A percentile compares a stretch with the other conserved stretches of the same genome.
Evolutionary conservation across 2,888 invertebrate species (phyloP).

Genomic region (Patella depressa): DNA sequence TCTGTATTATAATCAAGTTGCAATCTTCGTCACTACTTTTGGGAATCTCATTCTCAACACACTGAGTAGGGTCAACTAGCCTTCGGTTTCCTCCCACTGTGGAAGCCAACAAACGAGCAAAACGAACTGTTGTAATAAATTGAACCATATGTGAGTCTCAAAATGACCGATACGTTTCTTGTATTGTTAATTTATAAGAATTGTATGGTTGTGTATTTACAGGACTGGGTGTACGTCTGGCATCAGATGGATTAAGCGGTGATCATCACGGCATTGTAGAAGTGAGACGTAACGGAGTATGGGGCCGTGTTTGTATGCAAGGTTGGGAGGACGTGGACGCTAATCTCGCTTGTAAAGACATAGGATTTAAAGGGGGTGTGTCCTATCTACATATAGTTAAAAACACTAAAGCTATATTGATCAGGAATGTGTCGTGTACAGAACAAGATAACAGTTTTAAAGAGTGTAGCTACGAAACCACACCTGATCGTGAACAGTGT

Average conservation of each 20-base stretch:
- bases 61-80: too few species aligned
- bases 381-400: slow-evolving; percentile 60
- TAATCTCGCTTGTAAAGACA: slow-evolving; percentile 73
- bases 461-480: slow-evolving; percentile 43
- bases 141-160: too few species aligned
- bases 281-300: slow-evolving; percentile 79
- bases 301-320: slow-evolving; percentile 83
- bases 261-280: slow-evolving; percentile 73
- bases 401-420: slow-evolving; percentile 54
- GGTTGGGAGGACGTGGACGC: slow-evolving; percentile 80
- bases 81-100: too few species aligned
- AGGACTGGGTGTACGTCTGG: slow-evolving; percentile 46
- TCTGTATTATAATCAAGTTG: too few species aligned
- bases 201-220: slow-evolving; percentile 6
- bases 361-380: slow-evolving; percentile 57
- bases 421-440: slow-evolving; percentile 49
- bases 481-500: slow-evolving; percentile 47
- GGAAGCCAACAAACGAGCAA: too few species aligned
- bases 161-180: neutral
- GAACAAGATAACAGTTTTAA: slow-evolving; percentile 41
- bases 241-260: slow-evolving; percentile 47
- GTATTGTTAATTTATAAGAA: neutral
- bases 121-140: too few species aligned
- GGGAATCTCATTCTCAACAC: too few species aligned
- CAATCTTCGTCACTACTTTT: too few species aligned